Evolutionary conservation across 2,888 invertebrate genomes (phyloP).

Genomic region (Dynastes hyllus): DNA sequence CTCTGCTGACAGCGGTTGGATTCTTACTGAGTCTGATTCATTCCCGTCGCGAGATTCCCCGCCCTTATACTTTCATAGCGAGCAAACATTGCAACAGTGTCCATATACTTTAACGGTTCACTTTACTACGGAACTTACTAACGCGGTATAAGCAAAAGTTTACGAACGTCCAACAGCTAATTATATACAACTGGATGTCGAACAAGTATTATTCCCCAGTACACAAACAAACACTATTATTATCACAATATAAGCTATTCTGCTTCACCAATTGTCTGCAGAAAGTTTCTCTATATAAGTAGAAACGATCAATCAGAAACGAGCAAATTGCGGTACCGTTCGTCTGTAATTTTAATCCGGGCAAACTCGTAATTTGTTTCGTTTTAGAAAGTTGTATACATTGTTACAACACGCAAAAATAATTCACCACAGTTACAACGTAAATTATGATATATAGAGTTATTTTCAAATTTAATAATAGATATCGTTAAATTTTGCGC

Average conservation of each 20-base stretch:
- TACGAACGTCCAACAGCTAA: background rate
- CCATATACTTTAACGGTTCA: too few species aligned
- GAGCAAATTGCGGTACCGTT: background rate
- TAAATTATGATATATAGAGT: conserved; percentile 23
- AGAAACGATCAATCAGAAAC: conserved; percentile 21
- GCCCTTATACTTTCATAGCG: too few species aligned
- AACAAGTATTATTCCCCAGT: background rate
- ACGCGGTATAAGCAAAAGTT: too few species aligned
- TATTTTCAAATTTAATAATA: conserved; percentile 31
- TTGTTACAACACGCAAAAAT: conserved; percentile 23
- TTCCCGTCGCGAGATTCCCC: too few species aligned
- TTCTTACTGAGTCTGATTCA: too few species aligned
- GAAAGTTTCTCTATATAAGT: conserved; percentile 1
- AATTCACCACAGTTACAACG: background rate
- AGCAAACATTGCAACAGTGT: too few species aligned
- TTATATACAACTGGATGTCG: background rate
- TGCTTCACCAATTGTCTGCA: background rate
- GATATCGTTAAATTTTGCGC: conserved; percentile 27
- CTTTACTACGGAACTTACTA: too few species aligned
- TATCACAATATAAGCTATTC: background rate
- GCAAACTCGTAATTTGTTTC: conserved; percentile 19
- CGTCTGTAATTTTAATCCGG: conserved; percentile 11
- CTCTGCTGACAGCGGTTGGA: too few species aligned
- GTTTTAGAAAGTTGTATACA: conserved; percentile 27
- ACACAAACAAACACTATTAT: background rate